These are phyloP conservation scores for Archips xylosteana DNA, from an alignment of 2,888 invertebrate genomes.

Conservation along the genomic window DNA sequence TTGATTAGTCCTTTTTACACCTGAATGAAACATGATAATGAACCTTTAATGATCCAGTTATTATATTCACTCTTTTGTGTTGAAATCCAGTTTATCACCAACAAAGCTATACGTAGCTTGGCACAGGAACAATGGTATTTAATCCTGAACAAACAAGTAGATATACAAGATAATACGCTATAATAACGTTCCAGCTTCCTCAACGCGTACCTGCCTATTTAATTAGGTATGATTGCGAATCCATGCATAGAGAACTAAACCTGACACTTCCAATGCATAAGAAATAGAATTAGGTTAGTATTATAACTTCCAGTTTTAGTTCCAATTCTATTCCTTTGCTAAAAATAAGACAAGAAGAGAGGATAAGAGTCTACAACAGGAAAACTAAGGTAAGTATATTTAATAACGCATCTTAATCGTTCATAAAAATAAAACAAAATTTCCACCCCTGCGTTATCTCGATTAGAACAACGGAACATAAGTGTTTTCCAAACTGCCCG, in stretches of 20 bases:
- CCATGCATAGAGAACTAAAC: not conserved
- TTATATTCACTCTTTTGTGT: not conserved
- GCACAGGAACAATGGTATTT: constrained; percentile 29
- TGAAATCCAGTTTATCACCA: not conserved
- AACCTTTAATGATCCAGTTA: not conserved
- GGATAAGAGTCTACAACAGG: too few species aligned
- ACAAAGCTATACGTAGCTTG: constrained; percentile 19
- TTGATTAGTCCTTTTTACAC: too few species aligned
- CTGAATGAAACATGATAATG: not conserved
- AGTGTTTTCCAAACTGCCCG: constrained; percentile 78
- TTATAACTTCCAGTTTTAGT: too few species aligned
- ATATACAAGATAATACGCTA: constrained; percentile 19
- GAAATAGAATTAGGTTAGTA: too few species aligned
- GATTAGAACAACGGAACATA: constrained; percentile 75
- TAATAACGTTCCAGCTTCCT: not conserved
- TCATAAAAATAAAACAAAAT: constrained; percentile 43
- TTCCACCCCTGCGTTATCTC: constrained; percentile 64
- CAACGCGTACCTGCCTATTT: not conserved
- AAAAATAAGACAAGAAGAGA: too few species aligned
- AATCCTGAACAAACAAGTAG: constrained; percentile 36
- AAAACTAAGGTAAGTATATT: not conserved
- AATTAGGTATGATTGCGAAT: not conserved
- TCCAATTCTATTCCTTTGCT: too few species aligned
- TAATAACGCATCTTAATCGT: constrained; percentile 18
- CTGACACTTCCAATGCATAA: not conserved